A percentile compares a stretch with the other conserved stretches of the same genome.
Evolutionary conservation across 2,113 vertebrate genomes (phyloP).

Genomic region (Sceloporus undulatus): DNA sequence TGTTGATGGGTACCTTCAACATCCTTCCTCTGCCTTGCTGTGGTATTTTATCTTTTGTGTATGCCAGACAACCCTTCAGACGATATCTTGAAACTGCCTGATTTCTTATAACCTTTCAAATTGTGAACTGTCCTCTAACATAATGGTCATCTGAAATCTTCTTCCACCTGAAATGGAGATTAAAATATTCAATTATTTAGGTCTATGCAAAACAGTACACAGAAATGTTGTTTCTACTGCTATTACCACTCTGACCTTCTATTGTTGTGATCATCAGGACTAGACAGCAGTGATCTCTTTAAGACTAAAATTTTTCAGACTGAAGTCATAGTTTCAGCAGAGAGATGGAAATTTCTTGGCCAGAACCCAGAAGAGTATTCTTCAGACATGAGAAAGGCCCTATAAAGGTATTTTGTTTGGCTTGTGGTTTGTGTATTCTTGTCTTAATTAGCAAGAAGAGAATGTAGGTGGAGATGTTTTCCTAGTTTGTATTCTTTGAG

Average conservation of each 20-base stretch:
- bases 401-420: neutral
- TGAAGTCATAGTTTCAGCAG: conserved; percentile 49
- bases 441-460: conserved; percentile 12
- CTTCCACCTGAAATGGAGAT: neutral
- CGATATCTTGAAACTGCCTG: no score
- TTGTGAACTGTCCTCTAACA: neutral
- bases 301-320: conserved; percentile 21
- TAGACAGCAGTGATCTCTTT: conserved; percentile 12
- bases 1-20: neutral
- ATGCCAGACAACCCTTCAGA: neutral
- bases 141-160: neutral
- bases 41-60: neutral
- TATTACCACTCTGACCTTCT: neutral
- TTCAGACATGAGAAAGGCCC: conserved; percentile 43
- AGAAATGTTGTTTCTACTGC: neutral
- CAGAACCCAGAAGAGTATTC: conserved; percentile 52
- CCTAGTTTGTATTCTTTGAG: conserved; percentile 22
- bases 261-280: neutral
- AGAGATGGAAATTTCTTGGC: conserved; percentile 42
- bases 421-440: conserved; percentile 31
- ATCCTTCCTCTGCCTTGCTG: neutral
- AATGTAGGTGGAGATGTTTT: conserved; percentile 11
- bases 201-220: neutral
- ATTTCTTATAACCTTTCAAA: neutral
- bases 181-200: conserved; percentile 6